phyloP scores from a whole-genome alignment of 2,888 invertebrate species.

The Platerodrilus igneus region DNA sequence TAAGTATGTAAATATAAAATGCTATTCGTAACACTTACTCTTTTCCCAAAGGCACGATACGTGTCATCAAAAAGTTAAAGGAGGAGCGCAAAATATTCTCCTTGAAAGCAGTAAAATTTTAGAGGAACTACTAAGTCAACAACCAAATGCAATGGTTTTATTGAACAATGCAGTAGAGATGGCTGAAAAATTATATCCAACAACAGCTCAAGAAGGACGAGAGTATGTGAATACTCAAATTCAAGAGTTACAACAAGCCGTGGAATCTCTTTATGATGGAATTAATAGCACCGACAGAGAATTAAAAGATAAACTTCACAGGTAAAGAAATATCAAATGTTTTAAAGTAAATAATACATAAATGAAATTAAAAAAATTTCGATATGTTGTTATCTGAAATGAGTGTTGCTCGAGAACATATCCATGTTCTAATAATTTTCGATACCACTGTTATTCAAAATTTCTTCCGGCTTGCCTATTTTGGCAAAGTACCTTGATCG shows the following conservation, averaged over 20 bases:
- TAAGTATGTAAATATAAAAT: slow-evolving; percentile 49
- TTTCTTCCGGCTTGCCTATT: too few species aligned
- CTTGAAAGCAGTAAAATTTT: slow-evolving; percentile 64
- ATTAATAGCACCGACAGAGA: slow-evolving; percentile 74
- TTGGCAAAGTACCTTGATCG: too few species aligned
- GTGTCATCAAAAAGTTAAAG: slow-evolving; percentile 59
- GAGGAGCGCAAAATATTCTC: slow-evolving; percentile 64
- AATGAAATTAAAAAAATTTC: too few species aligned
- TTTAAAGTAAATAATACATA: too few species aligned
- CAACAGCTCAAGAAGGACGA: slow-evolving; percentile 81
- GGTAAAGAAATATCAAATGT: too few species aligned
- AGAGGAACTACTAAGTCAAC: slow-evolving; percentile 70
- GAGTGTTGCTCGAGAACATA: too few species aligned
- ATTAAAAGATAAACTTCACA: slow-evolving; percentile 75
- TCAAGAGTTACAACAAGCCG: slow-evolving; percentile 75
- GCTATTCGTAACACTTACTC: neutral
- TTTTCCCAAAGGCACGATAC: slow-evolving; percentile 57
- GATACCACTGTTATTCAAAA: too few species aligned
- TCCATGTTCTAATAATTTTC: too few species aligned
- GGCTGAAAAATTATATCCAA: slow-evolving; percentile 82
- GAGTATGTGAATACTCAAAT: slow-evolving; percentile 79
- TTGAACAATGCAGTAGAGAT: slow-evolving; percentile 81
- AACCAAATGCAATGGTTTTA: slow-evolving; percentile 67
- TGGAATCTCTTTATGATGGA: slow-evolving; percentile 77
- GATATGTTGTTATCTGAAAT: too few species aligned